Base-by-base conservation (phyloP, 1,140 invertebrate genomes). In the Drosophila guanche region DNA sequence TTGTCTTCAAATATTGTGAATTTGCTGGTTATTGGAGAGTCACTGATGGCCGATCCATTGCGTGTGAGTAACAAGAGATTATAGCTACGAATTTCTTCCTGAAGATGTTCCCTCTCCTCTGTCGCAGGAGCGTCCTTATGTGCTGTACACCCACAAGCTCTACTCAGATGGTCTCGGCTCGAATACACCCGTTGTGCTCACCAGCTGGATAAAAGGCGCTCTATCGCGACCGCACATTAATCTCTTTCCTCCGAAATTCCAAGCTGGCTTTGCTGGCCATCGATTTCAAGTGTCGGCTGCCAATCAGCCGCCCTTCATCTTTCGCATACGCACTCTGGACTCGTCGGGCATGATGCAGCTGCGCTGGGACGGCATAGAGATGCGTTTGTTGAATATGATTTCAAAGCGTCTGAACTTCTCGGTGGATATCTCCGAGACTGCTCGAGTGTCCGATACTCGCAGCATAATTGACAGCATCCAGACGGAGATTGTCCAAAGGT, bases 141-240 rank as follows among this genome's bases (percentile, higher is more conserved):
- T 95, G 50, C 86, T 96, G 5, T 96, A 95, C 76, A 95, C 95
- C 0, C 95, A 96, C 77, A 93, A 93, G 70, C 90, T 95, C 20
- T 95, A 94, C 75, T 92, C 93, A 0, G 95, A 96, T 83, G 94
- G 94, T 3, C 90, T 95, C 52, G 95, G 95, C 10, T 92, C 93
- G 0, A 95, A 95, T 75, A 86, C 89, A 40, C 93, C 94, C 1
- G 65, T 93, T 25, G 93, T 95, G 5, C 69, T 96, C 16, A 94
- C 93, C 29, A 95, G 95, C 22, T 96, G 95, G 95, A 92, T 92
- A 14, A 92, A 93, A 37, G 93, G 94, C 41, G 93, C 92, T 22
- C 92, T 94, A 56, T 94, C 95, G 2, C 93, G 94, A 53, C 91
- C 92, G 0, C 79, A 93, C 23, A 92, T 95, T 0, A 91, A 94